Evolutionary conservation across 1,140 invertebrate genomes (phyloP).

Genomic region (Mya arenaria): DNA sequence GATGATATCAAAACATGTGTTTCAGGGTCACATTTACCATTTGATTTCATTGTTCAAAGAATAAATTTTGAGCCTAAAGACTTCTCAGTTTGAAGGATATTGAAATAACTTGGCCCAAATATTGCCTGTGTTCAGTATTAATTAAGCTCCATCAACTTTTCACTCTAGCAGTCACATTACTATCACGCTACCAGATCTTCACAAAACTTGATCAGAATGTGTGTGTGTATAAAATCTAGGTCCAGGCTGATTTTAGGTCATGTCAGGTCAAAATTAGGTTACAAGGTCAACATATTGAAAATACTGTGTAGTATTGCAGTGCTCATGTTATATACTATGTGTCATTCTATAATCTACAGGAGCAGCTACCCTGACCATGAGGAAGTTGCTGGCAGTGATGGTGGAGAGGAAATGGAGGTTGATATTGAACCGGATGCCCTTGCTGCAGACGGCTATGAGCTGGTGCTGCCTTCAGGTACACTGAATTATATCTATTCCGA

Average conservation of each 20-base stretch:
- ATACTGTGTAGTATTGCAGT: background rate
- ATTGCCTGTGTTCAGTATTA: too few species aligned
- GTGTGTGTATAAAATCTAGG: background rate
- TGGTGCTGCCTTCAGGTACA: slow-evolving; percentile 86
- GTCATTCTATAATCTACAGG: slow-evolving; percentile 59
- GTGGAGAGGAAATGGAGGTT: slow-evolving; percentile 80
- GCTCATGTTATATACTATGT: background rate
- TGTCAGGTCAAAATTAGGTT: background rate
- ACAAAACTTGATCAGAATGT: background rate
- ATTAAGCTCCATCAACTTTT: too few species aligned
- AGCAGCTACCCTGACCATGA: slow-evolving; percentile 78
- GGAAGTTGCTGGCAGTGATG: slow-evolving; percentile 62
- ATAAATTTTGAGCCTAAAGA: too few species aligned
- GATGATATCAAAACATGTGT: too few species aligned
- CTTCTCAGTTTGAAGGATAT: too few species aligned
- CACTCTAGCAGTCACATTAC: background rate
- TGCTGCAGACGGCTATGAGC: slow-evolving; percentile 89
- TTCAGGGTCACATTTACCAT: too few species aligned
- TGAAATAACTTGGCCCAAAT: too few species aligned
- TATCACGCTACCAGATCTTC: background rate
- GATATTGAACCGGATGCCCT: slow-evolving; percentile 84
- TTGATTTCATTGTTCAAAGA: too few species aligned
- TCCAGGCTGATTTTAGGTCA: background rate
- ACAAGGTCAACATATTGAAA: background rate
- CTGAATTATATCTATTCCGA: too few species aligned